A percentile compares a stretch with the other conserved stretches of the same genome.
phyloP scores from a whole-genome alignment of 2,888 invertebrate species.

The Amiota minor region DNA sequence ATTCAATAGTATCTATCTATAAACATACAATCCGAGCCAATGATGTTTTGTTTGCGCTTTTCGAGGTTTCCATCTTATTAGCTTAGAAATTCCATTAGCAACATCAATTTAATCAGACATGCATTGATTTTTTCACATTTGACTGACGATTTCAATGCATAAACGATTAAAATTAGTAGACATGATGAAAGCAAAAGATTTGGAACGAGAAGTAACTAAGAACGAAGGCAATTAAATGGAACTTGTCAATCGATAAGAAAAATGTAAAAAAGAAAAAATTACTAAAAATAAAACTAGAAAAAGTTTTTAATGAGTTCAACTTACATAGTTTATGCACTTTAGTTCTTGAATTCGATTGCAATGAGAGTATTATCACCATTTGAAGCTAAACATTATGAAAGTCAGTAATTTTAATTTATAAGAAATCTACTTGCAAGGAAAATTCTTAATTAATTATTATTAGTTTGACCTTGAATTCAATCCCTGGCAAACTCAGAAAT shows the following conservation, averaged over 20 bases:
- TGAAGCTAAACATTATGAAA: not conserved
- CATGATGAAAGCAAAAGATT: not conserved
- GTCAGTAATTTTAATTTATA: not conserved
- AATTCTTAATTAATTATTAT: no score
- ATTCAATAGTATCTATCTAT: no score
- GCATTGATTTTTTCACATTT: constrained; percentile 65
- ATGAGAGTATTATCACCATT: not conserved
- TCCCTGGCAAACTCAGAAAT: no score
- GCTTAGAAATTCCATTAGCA: constrained; percentile 65
- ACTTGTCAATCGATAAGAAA: not conserved
- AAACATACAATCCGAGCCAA: not conserved
- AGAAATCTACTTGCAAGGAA: no score
- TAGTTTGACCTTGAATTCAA: no score
- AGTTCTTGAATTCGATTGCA: not conserved
- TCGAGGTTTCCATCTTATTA: constrained; percentile 47
- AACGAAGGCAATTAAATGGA: not conserved
- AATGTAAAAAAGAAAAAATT: not conserved
- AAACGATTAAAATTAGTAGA: constrained; percentile 47
- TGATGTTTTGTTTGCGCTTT: constrained; percentile 13
- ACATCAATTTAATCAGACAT: constrained; percentile 65
- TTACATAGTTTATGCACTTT: not conserved
- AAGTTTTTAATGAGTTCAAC: not conserved
- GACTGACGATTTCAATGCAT: constrained; percentile 66
- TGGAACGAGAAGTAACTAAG: not conserved
- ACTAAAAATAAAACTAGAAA: not conserved